Evolutionary conservation across 2,797 vertebrate species (phyloP).

Genomic region (Acanthis flammea): DNA sequence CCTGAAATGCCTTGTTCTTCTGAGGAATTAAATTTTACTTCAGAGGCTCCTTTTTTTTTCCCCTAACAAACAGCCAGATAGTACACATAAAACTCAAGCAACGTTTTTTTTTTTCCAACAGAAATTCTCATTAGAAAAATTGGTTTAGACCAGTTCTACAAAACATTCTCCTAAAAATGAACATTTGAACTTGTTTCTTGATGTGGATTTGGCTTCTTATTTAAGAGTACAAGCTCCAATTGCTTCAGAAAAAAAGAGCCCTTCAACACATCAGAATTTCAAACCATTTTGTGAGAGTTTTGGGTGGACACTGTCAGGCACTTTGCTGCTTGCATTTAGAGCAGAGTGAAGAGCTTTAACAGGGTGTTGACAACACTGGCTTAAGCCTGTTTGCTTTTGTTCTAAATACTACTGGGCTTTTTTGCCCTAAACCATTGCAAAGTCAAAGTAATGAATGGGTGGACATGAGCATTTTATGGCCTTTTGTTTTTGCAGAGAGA

Average conservation of each 20-base stretch:
- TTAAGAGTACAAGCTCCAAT: not conserved
- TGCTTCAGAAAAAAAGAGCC: not conserved
- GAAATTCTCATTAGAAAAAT: not conserved
- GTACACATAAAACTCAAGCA: not conserved
- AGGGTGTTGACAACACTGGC: not conserved
- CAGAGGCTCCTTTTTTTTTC: not conserved
- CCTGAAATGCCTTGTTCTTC: not conserved
- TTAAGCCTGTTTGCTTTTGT: slow-evolving; percentile 7
- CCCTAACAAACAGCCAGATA: not conserved
- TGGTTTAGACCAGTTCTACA: not conserved
- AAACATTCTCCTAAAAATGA: not conserved
- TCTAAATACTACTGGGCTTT: not conserved
- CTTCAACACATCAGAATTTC: not conserved
- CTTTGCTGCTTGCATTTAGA: not conserved
- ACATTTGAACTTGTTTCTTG: not conserved
- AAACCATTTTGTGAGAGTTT: not conserved
- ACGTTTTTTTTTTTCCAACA: not conserved
- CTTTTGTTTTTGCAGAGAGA: slow-evolving; percentile 8
- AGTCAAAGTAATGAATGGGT: slow-evolving; percentile 2
- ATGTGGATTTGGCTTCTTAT: not conserved
- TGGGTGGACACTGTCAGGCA: not conserved
- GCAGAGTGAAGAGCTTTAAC: not conserved
- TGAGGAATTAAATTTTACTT: not conserved
- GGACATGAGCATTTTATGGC: not conserved
- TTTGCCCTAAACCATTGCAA: not conserved